phyloP scores from a whole-genome alignment of 2,888 invertebrate species.

The Drosophila peninsularis region DNA sequence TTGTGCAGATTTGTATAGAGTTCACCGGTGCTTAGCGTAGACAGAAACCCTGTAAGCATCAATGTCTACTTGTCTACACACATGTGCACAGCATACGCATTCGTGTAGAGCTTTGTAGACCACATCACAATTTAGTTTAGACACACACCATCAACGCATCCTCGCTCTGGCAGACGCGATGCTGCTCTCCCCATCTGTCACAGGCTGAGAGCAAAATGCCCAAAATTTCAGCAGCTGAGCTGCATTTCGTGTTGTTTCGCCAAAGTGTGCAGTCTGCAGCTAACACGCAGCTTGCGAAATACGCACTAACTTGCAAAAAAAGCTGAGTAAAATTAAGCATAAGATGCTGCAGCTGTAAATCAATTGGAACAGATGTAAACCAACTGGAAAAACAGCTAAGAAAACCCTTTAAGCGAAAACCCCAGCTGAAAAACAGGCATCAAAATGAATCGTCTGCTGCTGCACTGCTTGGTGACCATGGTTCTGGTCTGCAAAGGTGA shows the following conservation, averaged over 20 bases:
- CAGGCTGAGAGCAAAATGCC: slow-evolving; percentile 46
- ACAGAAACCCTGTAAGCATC: slow-evolving; percentile 26
- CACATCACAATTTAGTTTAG: background rate
- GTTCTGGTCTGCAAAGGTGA: slow-evolving; percentile 82
- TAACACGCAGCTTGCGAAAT: slow-evolving; percentile 14
- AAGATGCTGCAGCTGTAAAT: slow-evolving; percentile 51
- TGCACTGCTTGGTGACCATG: slow-evolving; percentile 81
- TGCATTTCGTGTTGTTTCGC: slow-evolving; percentile 78
- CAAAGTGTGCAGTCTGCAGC: slow-evolving; percentile 72
- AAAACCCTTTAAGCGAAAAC: slow-evolving; percentile 6
- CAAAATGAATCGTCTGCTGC: slow-evolving; percentile 79
- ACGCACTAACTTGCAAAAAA: slow-evolving; percentile 6
- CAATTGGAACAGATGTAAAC: slow-evolving; percentile 10
- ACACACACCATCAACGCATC: slow-evolving; percentile 26
- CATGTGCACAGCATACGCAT: no score
- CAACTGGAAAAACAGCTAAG: slow-evolving; percentile 3
- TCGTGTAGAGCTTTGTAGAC: background rate
- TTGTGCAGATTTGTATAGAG: background rate
- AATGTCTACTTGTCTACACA: background rate
- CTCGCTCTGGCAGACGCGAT: slow-evolving; percentile 22
- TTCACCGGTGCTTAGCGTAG: background rate
- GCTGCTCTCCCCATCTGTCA: slow-evolving; percentile 57
- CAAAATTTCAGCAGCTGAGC: slow-evolving; percentile 69
- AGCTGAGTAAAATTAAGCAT: slow-evolving; percentile 15
- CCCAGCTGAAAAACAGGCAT: slow-evolving; percentile 25